Conservation (phyloP, 1,140 invertebrate species). For the Pygmarrhopalites habei region DNA sequence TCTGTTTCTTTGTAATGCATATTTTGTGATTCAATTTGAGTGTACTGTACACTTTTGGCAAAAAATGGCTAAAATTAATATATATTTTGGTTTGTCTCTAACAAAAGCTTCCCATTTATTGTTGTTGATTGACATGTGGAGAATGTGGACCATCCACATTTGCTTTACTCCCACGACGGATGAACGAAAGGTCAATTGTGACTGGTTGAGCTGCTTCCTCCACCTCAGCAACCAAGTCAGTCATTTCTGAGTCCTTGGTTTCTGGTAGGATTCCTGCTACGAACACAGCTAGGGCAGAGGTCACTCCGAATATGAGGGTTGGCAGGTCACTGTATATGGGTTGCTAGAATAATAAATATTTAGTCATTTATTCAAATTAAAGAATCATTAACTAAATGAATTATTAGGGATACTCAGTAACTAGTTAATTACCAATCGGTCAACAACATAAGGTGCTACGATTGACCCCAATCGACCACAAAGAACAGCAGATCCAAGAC, state of each 20-base stretch:
- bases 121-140: too few species aligned
- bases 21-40: too few species aligned
- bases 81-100: too few species aligned
- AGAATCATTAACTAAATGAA: neutral
- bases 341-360: slow-evolving; percentile 13
- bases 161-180: neutral
- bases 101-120: too few species aligned
- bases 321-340: slow-evolving; percentile 26
- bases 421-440: slow-evolving; percentile 20
- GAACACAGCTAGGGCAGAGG: slow-evolving; percentile 8
- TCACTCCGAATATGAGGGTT: slow-evolving; percentile 26
- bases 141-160: neutral
- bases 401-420: too few species aligned
- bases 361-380: too few species aligned
- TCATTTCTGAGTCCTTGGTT: slow-evolving; percentile 28
- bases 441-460: slow-evolving; percentile 48
- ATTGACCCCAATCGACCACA: slow-evolving; percentile 61
- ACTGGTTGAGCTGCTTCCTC: slow-evolving; percentile 4
- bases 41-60: too few species aligned
- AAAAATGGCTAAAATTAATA: too few species aligned
- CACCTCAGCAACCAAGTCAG: slow-evolving; percentile 13
- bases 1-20: too few species aligned
- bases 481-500: slow-evolving; percentile 61
- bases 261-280: slow-evolving; percentile 23
- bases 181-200: neutral